Evolutionary conservation across 2,113 vertebrate genomes (phyloP), one percentile per base, ranked within the genome.

Genomic region (Acrocephalus kingi): DNA sequence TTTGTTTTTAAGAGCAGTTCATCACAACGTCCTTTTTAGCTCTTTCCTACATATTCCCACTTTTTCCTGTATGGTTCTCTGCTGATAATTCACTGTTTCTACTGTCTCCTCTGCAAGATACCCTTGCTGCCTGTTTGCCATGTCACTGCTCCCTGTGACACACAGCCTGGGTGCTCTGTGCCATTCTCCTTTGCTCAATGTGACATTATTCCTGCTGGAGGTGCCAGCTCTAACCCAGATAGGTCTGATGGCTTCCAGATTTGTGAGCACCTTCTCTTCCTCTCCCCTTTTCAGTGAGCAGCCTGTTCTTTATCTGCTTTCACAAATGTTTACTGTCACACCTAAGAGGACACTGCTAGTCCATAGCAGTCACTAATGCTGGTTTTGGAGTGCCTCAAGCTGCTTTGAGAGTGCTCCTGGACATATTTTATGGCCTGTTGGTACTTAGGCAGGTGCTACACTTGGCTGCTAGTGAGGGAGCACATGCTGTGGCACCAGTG

Each of bases 401-500:
- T 87, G 77, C 46, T 82, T 31, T 87, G 61, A 45, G 73, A 81
- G 61, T 21, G 45, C 52, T 94, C 48, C 73, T 87, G 77, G 25
- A 45, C 20, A 15, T 82, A 46, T 72, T 94, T 93, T 73, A 91
- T 83, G 69, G 49, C 41, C 74, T 84, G 66, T 93, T 2, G 1
- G 54, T 51, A 33, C 81, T 69, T 37, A 24, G n/a, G 87, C 80
- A 95, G 93, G 73, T 93, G 93, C 73, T 46, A 55, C 28, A 19
- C 28, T 80, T 84, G 64, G 56, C 64, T 71, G 52, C 33, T 23
- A 20, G 69, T 1, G 1, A 87, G 63, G 79, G 72, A 86, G 15
- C 0, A 0, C 61, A 28, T 51, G 55, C 67, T 83, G 62, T 4
- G 3, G 37, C 0, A 1, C 21, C 0, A 0, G 39, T 87, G 62